Conservation (phyloP, 2,888 invertebrate genomes). For the Quadriops clusia region DNA sequence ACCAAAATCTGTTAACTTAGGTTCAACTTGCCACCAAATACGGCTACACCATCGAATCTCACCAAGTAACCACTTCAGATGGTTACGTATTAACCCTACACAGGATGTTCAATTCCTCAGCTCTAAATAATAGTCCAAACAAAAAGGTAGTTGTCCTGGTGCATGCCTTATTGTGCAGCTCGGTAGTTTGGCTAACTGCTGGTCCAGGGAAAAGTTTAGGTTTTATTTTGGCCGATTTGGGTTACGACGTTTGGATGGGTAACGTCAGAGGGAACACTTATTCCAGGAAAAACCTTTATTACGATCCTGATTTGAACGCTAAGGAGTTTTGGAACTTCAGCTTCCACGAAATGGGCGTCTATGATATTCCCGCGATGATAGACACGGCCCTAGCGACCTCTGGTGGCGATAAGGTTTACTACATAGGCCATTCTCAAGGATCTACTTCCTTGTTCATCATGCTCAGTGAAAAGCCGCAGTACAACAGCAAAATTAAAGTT, state of each 20-base stretch:
- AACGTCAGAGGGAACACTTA: constrained; percentile 5
- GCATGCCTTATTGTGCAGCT: constrained; percentile 62
- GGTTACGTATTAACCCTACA: constrained; percentile 69
- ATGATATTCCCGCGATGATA: constrained; percentile 69
- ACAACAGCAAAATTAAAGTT: too few species aligned
- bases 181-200: constrained; percentile 63
- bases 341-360: constrained; percentile 70
- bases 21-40: constrained; percentile 24
- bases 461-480: constrained; percentile 45
- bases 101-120: constrained; percentile 42
- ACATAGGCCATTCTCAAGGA: constrained; percentile 72
- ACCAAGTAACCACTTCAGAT: constrained; percentile 50
- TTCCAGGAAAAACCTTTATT: constrained; percentile 1
- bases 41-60: constrained; percentile 51
- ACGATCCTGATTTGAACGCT: constrained; percentile 2
- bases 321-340: constrained; percentile 6
- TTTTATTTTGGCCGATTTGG: constrained; percentile 13
- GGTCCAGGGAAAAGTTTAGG: constrained; percentile 52
- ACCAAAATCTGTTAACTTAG: too few species aligned
- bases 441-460: constrained; percentile 55
- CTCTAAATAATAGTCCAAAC: constrained; percentile 34
- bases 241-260: constrained; percentile 5
- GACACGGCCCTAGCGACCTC: constrained; percentile 52
- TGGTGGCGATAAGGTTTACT: constrained; percentile 48
- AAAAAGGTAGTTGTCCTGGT: constrained; percentile 48